A percentile compares a stretch with the other conserved stretches of the same genome.
Evolutionary conservation across 2,113 vertebrate genomes (phyloP).

Genomic region (Xiphias gladius): DNA sequence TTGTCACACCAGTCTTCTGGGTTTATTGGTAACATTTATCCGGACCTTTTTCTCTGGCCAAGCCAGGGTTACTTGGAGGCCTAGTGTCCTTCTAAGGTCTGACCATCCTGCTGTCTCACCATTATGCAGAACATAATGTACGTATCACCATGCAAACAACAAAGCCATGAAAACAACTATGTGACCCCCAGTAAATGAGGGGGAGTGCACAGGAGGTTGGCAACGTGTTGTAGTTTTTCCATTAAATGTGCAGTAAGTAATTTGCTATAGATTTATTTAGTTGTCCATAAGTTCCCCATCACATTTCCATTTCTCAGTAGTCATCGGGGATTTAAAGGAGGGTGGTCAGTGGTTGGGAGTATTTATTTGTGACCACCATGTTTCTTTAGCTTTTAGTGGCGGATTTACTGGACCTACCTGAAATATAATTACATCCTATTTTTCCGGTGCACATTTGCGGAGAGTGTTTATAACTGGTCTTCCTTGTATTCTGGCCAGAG

Average conservation of each 20-base stretch:
- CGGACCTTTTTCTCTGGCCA: no score
- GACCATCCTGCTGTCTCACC: background rate
- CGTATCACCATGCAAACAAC: no score
- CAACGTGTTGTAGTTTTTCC: background rate
- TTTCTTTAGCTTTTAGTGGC: background rate
- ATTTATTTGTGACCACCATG: background rate
- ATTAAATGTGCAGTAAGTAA: background rate
- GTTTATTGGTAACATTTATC: no score
- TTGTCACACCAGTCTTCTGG: background rate
- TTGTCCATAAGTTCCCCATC: background rate
- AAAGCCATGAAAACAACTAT: background rate
- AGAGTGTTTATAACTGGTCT: conserved; percentile 5
- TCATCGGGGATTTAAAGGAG: no score
- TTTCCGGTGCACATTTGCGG: background rate
- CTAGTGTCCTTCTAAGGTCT: background rate
- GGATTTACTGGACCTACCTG: background rate
- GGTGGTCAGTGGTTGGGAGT: background rate
- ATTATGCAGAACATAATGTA: background rate
- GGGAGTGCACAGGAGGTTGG: background rate
- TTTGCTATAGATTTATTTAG: background rate
- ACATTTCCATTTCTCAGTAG: no score
- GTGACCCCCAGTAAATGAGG: background rate
- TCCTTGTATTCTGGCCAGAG: background rate
- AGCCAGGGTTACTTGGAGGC: no score
- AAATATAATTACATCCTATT: background rate